phyloP scores from a whole-genome alignment of 2,888 invertebrate genomes.

The Oscheius sp. region DNA sequence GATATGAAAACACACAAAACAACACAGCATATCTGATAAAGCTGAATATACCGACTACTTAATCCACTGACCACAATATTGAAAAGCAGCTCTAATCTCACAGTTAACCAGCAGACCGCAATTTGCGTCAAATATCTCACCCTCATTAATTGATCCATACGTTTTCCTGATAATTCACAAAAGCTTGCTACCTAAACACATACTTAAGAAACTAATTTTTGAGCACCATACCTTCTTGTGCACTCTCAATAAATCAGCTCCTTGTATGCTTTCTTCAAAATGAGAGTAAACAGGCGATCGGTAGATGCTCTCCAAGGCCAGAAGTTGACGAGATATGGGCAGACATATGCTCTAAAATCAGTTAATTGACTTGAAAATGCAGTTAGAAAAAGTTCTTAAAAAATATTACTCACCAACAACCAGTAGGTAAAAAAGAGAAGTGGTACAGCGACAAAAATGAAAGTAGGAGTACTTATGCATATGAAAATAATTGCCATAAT shows the following conservation, averaged over 20 bases:
- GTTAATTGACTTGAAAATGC: not conserved
- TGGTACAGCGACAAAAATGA: constrained; percentile 63
- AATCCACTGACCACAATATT: constrained; percentile 83
- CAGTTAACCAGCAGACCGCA: constrained; percentile 83
- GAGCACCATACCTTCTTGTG: constrained; percentile 48
- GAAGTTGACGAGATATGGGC: constrained; percentile 86
- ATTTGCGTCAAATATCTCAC: constrained; percentile 63
- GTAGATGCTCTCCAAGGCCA: constrained; percentile 67
- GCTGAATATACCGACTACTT: too few relatives aligned
- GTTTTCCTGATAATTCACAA: not conserved
- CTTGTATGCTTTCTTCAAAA: constrained; percentile 75
- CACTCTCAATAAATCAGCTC: constrained; percentile 74
- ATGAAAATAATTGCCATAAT: constrained; percentile 63
- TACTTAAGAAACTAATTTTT: not conserved
- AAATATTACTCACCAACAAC: constrained; percentile 50
- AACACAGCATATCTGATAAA: constrained; percentile 81
- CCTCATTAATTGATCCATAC: constrained; percentile 49
- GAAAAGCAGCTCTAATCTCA: constrained; percentile 94
- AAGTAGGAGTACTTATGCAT: constrained; percentile 66
- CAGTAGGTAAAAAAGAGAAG: constrained; percentile 58
- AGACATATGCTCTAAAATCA: constrained; percentile 86
- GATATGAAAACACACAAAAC: constrained; percentile 87
- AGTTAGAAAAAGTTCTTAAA: too few relatives aligned
- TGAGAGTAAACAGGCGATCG: constrained; percentile 72
- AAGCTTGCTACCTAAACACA: constrained; percentile 21